Evolutionary conservation across 2,888 invertebrate genomes (phyloP).

Genomic region (Eupithecia vulgata): DNA sequence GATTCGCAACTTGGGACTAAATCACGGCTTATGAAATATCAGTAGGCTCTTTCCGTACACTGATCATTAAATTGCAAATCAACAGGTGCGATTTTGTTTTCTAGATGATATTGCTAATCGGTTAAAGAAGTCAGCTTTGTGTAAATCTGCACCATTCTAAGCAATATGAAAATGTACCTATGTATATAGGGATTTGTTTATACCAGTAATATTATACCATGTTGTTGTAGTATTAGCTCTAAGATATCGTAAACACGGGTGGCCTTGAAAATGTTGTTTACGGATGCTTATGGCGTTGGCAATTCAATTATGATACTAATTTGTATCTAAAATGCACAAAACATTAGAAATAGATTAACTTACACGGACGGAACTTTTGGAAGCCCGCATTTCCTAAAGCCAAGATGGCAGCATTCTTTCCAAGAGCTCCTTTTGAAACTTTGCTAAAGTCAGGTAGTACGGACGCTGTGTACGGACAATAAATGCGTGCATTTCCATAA

Average conservation of each 20-base stretch:
- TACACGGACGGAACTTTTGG: not conserved
- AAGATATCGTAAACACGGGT: constrained; percentile 66
- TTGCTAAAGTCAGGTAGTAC: constrained; percentile 28
- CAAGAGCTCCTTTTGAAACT: not conserved
- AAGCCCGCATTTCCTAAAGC: not conserved
- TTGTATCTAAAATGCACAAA: not conserved
- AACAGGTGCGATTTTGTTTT: constrained; percentile 18
- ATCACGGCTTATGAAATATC: constrained; percentile 64
- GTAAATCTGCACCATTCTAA: not conserved
- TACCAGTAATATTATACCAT: not conserved
- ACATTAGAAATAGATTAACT: not conserved
- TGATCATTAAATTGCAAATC: constrained; percentile 28
- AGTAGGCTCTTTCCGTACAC: constrained; percentile 52
- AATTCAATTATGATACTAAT: constrained; percentile 54
- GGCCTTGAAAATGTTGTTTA: constrained; percentile 75
- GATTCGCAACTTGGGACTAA: constrained; percentile 76
- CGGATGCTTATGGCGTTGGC: constrained; percentile 69
- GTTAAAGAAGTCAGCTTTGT: not conserved
- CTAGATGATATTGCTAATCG: constrained; percentile 5
- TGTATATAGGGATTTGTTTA: not conserved
- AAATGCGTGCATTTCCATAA: constrained; percentile 55
- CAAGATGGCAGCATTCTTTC: not conserved
- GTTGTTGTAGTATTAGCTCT: constrained; percentile 51
- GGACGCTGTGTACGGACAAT: constrained; percentile 37
- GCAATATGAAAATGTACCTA: not conserved